Evolutionary conservation across 2,113 vertebrate genomes (phyloP), one percentile per base, ranked within the genome.

Genomic region (Apaloderma vittatum): DNA sequence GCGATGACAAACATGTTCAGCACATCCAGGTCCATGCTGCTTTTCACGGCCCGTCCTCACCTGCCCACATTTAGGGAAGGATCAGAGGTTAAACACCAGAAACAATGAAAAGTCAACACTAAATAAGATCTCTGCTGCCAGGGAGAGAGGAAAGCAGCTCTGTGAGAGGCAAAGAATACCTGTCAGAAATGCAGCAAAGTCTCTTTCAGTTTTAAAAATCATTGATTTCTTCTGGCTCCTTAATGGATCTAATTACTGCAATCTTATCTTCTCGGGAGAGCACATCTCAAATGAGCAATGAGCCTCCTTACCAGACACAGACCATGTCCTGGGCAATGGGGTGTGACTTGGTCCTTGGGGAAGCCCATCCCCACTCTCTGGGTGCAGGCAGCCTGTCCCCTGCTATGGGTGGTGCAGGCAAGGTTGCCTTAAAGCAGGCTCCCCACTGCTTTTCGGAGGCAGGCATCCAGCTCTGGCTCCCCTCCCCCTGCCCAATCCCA

Each of bases 1-100:
- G 99, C 98, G 0, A 99, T 98, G 73, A 99, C 86, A 51, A 99
- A 97, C 98, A 99, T 98, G 96, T 99, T 99, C 77, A 99, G 90
- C 94, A 99, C 81, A 21, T 99, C 99, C 26, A 98, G 96, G 79
- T 99, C 99, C 99, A 99, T 99, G 75, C 63, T 98, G 95, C 16
- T 93, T 15, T 66, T 63, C 51, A 15, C 29, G 3, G 2, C 46
- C 46, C 18, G 8, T n/a, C 20, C 70, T 80, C 67, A 82, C 96
- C 97, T 98, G 95, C 54, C 36, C 45, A 26, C 51, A 26, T 68
- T 45, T 34, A 90, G 63, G 77, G 58, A 93, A 92, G 24, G 45
- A 81, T 12, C 32, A 83, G 27, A 54, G 54, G 5, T 87, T 29
- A 97, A 66, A 66, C 73, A 86, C 24, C 29, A 80, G 36, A 86